phyloP scores from a whole-genome alignment of 2,888 invertebrate genomes.

The Rapana venosa region DNA sequence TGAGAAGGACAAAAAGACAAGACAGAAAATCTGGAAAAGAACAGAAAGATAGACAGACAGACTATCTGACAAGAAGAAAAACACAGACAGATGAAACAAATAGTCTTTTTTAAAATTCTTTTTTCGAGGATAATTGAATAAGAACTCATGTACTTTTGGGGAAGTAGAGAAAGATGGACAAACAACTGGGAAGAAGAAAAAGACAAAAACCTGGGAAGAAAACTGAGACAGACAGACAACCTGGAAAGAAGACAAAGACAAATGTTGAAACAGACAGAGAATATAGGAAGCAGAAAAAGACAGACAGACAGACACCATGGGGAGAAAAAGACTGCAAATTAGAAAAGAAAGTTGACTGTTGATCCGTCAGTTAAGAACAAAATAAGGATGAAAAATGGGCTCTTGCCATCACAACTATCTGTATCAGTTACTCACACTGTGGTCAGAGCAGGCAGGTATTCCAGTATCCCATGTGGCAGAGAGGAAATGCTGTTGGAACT shows the following conservation, averaged over 20 bases:
- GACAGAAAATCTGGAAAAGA: too few species aligned
- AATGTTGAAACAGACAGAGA: background rate
- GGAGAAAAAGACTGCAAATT: background rate
- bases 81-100: too few species aligned
- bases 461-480: constrained; percentile 43
- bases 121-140: too few species aligned
- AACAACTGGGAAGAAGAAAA: too few species aligned
- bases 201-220: too few species aligned
- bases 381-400: background rate
- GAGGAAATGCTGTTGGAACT: constrained; percentile 45
- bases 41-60: background rate
- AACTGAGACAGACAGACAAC: too few species aligned
- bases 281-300: background rate
- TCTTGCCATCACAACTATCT: background rate
- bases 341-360: background rate
- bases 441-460: constrained; percentile 40
- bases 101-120: too few species aligned
- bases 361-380: background rate
- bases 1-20: too few species aligned
- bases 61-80: background rate
- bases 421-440: constrained; percentile 45
- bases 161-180: too few species aligned
- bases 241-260: too few species aligned
- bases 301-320: background rate
- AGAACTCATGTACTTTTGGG: too few species aligned